A percentile compares a stretch with the other conserved stretches of the same genome.
These are phyloP conservation scores for Lepidochrysops patricia DNA, from an alignment of 2,888 invertebrate genomes.

Conservation along the genomic window DNA sequence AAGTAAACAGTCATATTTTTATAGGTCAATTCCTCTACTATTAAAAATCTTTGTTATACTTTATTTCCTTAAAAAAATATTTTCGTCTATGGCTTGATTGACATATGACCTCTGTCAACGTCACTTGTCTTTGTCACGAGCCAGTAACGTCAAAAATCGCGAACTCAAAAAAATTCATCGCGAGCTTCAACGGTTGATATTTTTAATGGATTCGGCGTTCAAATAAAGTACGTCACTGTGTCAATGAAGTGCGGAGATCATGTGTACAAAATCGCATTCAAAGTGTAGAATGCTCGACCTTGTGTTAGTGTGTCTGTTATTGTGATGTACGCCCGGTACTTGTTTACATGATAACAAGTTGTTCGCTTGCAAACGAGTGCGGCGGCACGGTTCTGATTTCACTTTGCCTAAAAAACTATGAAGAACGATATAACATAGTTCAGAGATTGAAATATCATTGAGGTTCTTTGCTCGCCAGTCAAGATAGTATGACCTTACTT, in stretches of 20 bases:
- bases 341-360: constrained; percentile 52
- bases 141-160: neutral
- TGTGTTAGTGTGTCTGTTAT: constrained; percentile 38
- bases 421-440: no score
- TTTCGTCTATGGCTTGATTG: neutral
- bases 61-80: neutral
- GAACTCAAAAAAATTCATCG: neutral
- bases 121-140: neutral
- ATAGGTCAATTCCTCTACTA: no score
- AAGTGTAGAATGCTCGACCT: constrained; percentile 41
- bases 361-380: constrained; percentile 32
- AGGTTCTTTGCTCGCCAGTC: constrained; percentile 37
- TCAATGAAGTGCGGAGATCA: constrained; percentile 33
- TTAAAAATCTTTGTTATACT: no score
- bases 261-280: constrained; percentile 38
- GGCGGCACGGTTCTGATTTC: constrained; percentile 34
- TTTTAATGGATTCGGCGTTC: constrained; percentile 31
- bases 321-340: constrained; percentile 50
- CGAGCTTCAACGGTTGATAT: constrained; percentile 37
- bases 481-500: constrained; percentile 55
- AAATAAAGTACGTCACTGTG: constrained; percentile 47
- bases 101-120: neutral
- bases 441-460: constrained; percentile 29
- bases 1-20: no score
- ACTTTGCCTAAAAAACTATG: constrained; percentile 35